phyloP scores from a whole-genome alignment of 2,888 invertebrate genomes.

The Tuberolachnus salignus region DNA sequence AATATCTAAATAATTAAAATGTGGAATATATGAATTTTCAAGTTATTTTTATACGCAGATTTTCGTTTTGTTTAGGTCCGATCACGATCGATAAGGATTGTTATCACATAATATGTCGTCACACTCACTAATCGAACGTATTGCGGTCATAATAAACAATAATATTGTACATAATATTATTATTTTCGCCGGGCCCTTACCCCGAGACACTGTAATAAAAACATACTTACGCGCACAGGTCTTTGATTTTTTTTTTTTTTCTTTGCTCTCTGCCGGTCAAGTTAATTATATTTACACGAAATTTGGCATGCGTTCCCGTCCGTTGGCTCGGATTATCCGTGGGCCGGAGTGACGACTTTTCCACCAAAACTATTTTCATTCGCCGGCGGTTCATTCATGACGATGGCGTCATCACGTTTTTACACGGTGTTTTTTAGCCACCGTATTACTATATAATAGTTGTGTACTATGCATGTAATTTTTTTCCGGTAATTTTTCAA shows the following conservation, averaged over 20 bases:
- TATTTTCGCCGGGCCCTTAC: neutral
- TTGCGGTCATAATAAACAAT: too few species aligned
- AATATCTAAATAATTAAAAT: too few species aligned
- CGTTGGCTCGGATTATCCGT: conserved; percentile 29
- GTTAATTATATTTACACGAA: conserved; percentile 41
- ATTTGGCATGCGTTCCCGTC: conserved; percentile 44
- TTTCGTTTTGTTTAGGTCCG: too few species aligned
- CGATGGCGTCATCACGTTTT: conserved; percentile 47
- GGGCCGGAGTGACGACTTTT: conserved; percentile 37
- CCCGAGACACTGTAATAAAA: neutral
- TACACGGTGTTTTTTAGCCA: conserved; percentile 21
- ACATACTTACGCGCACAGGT: neutral
- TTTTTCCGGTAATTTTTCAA: neutral
- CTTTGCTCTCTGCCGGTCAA: neutral
- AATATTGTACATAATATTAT: too few species aligned
- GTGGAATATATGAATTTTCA: too few species aligned
- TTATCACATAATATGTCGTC: too few species aligned
- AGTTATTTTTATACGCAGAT: too few species aligned
- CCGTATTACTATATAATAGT: neutral
- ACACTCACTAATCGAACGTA: too few species aligned
- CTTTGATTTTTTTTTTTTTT: conserved; percentile 3
- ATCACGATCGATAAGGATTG: too few species aligned
- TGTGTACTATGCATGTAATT: neutral
- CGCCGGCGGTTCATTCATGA: conserved; percentile 45
- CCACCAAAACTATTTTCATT: conserved; percentile 48